Percentiles rank a stretch among this genome's conserved stretches.
phyloP scores from a whole-genome alignment of 2,113 vertebrate genomes.

The Oostethus manadensis region DNA sequence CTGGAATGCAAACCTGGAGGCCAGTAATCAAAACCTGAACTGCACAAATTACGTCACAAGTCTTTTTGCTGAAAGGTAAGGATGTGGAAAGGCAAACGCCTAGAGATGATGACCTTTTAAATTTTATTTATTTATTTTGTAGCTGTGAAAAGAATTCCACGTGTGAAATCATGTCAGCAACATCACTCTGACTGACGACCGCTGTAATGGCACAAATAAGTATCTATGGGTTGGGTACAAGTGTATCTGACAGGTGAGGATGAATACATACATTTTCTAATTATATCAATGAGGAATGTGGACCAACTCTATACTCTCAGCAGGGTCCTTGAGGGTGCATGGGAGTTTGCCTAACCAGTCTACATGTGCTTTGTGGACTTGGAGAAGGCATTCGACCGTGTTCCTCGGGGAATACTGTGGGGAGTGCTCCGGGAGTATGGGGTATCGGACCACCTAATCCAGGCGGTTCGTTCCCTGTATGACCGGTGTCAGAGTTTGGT shows the following conservation, averaged over 20 bases:
- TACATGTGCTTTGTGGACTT: too few relatives aligned
- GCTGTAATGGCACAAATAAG: neutral
- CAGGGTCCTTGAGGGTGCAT: too few relatives aligned
- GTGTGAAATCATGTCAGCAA: neutral
- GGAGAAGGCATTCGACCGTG: too few relatives aligned
- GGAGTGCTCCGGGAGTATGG: too few relatives aligned
- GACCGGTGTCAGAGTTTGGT: too few relatives aligned
- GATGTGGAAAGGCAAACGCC: neutral
- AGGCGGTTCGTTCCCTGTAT: too few relatives aligned
- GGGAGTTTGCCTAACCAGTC: too few relatives aligned
- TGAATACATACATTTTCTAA: neutral
- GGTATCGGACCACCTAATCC: too few relatives aligned
- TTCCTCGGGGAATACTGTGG: too few relatives aligned
- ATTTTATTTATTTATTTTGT: neutral
- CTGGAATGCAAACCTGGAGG: neutral
- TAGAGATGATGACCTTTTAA: neutral
- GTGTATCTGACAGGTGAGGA: neutral
- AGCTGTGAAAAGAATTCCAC: neutral
- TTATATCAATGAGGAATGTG: neutral
- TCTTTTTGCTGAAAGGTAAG: neutral
- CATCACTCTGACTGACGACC: neutral
- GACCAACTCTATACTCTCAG: too few relatives aligned
- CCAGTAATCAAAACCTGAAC: neutral
- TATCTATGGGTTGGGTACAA: neutral
- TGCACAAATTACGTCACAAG: neutral